Percentiles rank a stretch among this genome's conserved stretches.
Evolutionary conservation across 1,140 invertebrate species (phyloP).

Genomic region (Papilio dardanus): DNA sequence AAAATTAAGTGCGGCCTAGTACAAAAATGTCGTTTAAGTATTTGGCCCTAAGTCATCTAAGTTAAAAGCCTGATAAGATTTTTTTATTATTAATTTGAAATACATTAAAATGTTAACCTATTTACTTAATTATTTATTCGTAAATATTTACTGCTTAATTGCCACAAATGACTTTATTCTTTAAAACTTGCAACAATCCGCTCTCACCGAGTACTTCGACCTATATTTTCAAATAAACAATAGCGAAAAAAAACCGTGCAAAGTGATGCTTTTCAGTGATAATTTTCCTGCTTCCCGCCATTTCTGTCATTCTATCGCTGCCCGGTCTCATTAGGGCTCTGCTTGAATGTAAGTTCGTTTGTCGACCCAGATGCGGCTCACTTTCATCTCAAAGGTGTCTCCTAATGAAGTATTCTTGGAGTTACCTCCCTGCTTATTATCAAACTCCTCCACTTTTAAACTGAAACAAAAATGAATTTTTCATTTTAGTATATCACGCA

Average conservation of each 20-base stretch:
- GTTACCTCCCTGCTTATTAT: slow-evolving; percentile 8
- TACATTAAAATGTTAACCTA: neutral
- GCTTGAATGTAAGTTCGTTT: slow-evolving; percentile 38
- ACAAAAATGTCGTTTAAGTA: too few relatives aligned
- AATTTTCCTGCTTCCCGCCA: slow-evolving; percentile 38
- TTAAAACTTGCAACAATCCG: neutral
- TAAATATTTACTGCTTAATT: too few relatives aligned
- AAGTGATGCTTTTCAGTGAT: slow-evolving; percentile 33
- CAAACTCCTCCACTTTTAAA: slow-evolving; percentile 3
- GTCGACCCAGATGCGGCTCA: slow-evolving; percentile 36
- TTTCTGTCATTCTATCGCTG: slow-evolving; percentile 37
- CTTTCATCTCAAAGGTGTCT: slow-evolving; percentile 37
- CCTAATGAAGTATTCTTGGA: slow-evolving; percentile 40
- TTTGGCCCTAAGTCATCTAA: too few relatives aligned
- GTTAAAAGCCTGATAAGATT: too few relatives aligned
- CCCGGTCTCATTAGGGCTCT: slow-evolving; percentile 35
- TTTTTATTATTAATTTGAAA: too few relatives aligned
- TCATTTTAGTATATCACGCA: neutral
- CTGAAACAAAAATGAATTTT: slow-evolving; percentile 4
- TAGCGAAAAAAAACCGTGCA: slow-evolving; percentile 18
- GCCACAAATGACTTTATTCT: neutral
- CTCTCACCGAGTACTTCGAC: neutral
- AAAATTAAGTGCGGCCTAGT: too few relatives aligned
- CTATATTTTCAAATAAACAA: slow-evolving; percentile 34
- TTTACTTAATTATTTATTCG: neutral